phyloP scores from a whole-genome alignment of 2,888 invertebrate genomes.

The Leucoma salicis region DNA sequence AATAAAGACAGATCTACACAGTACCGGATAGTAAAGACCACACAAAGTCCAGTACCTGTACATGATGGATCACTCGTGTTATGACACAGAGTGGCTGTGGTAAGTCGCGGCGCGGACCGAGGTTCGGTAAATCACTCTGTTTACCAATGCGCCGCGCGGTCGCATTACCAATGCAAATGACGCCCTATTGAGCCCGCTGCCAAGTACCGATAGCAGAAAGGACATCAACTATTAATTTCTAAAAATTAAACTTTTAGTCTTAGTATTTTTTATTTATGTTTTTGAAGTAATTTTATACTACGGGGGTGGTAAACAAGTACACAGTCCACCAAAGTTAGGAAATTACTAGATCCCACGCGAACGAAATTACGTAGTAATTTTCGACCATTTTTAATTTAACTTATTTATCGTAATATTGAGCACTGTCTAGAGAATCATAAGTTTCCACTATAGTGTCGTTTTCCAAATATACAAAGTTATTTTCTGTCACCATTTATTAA shows the following conservation, averaged over 20 bases:
- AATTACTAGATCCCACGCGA: no score
- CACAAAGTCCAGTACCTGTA: slow-evolving; percentile 22
- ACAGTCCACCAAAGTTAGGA: no score
- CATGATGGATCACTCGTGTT: slow-evolving; percentile 28
- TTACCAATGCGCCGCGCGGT: slow-evolving; percentile 64
- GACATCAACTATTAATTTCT: slow-evolving; percentile 14
- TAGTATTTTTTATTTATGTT: no score
- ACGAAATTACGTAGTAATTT: no score
- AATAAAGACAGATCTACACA: neutral
- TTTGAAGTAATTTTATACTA: no score
- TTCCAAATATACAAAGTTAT: no score
- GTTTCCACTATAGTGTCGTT: no score
- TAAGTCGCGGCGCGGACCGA: slow-evolving; percentile 14
- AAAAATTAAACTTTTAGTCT: slow-evolving; percentile 16
- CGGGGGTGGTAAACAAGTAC: no score
- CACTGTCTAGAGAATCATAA: no score
- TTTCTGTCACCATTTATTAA: no score
- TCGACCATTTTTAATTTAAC: no score
- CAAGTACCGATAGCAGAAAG: slow-evolving; percentile 45
- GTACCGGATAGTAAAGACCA: slow-evolving; percentile 20
- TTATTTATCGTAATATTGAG: no score
- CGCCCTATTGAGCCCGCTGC: slow-evolving; percentile 64
- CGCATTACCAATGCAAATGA: slow-evolving; percentile 80
- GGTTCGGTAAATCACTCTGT: slow-evolving; percentile 66
- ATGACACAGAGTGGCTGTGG: slow-evolving; percentile 20